Evolutionary conservation across 64 coral and sea anemone genomes (phyloP), one percentile per base, ranked within the genome.

Genomic region (Montipora efflorescens): DNA sequence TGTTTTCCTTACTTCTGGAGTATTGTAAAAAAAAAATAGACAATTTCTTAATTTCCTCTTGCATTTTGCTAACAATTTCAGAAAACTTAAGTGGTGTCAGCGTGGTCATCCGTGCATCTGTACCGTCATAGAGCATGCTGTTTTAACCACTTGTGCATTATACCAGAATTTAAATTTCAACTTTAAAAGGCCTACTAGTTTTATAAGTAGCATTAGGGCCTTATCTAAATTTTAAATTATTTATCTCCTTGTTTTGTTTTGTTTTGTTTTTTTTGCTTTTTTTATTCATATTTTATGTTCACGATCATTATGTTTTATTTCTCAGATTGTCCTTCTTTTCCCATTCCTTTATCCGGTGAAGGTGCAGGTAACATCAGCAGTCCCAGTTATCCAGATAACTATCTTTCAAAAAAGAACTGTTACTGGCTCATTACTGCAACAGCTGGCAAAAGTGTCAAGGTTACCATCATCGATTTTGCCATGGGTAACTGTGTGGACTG

Each of bases 341-440:
- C 82, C 47, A 72, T 86, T 67, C 66, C 15, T 19, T 11, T 71
- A 3, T 49, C 82, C 22, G 82, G 82, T 51, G 22, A 22, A 36
- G 36, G 0, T 36, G 36, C 36, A 6, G 82, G 82, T 22, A 48
- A 0, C 67, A 47, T 86, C 3, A 70, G 64, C 67, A 86, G 82
- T 64, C 62, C 61, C 3, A 86, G 50, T 66, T 86, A 86, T 18
- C 82, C 82, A n/a, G 66, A 4, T 3, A 71, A 86, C 2, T 86
- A 86, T 10, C 18, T 7, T 23, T 0, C 82, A 15, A 2, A 0
- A 16, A 51, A 1, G n/a, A 48, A 11, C 47, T 86, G 82, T n/a
- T n/a, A 2, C 44, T 86, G 82, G 82, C 19, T 5, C 66, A 86
- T 86, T 21, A 23, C 46, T 14, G 82, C 59, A 10, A 6, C 66